A percentile compares a stretch with the other conserved stretches of the same genome.
These are phyloP conservation scores for Leptogaster cylindrica DNA, from an alignment of 2,888 invertebrate species.

Conservation along the genomic window DNA sequence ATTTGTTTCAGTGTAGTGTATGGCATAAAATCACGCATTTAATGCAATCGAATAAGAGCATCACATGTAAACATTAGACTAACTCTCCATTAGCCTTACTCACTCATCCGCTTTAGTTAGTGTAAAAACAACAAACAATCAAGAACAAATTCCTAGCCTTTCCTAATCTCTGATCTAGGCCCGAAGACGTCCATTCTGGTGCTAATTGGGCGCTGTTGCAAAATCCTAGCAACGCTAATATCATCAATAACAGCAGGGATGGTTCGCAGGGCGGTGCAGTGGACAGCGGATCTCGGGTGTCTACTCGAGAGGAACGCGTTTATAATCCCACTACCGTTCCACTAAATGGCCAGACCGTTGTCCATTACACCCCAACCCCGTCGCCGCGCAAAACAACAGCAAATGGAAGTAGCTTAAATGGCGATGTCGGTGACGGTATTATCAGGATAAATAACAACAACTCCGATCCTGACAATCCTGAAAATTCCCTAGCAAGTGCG, in stretches of 20 bases:
- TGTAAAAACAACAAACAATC: constrained; percentile 9
- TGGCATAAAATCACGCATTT: neutral
- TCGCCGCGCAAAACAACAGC: constrained; percentile 19
- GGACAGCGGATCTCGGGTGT: constrained; percentile 2
- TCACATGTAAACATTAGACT: constrained; percentile 20
- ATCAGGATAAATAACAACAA: constrained; percentile 2
- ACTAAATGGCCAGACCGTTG: constrained; percentile 47
- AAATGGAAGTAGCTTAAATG: constrained; percentile 26
- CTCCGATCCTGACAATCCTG: constrained; percentile 8
- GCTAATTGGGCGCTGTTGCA: constrained; percentile 32
- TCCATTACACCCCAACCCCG: constrained; percentile 15
- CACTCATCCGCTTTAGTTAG: constrained; percentile 17
- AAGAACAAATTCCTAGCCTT: constrained; percentile 14
- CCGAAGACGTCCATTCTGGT: constrained; percentile 22
- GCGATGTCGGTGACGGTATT: constrained; percentile 49
- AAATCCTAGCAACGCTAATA: constrained; percentile 14
- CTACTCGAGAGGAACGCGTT: constrained; percentile 54
- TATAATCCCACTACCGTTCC: constrained; percentile 60
- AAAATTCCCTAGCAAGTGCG: constrained; percentile 53
- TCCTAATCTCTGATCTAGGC: constrained; percentile 33
- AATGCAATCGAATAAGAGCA: neutral
- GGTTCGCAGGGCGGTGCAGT: constrained; percentile 47
- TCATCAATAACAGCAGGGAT: constrained; percentile 5
- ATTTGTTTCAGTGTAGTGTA: neutral
- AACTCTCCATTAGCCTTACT: constrained; percentile 13